Percentiles rank a stretch among this genome's conserved stretches.
These are phyloP conservation scores for Sebastes nivosus DNA, from an alignment of 2,797 vertebrate genomes.

Conservation along the genomic window DNA sequence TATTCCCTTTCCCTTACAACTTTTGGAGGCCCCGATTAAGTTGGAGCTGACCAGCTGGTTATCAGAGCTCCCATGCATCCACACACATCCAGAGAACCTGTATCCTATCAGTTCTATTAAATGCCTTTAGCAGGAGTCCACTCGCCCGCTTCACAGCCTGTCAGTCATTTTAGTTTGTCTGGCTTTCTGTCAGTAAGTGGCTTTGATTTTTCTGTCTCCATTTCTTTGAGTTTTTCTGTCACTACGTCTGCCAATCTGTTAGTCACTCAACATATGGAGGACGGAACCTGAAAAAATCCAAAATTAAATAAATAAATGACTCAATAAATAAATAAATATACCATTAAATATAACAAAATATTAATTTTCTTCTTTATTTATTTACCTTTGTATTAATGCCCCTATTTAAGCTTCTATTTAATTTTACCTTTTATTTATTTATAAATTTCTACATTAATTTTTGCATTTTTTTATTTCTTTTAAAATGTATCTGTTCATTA, in stretches of 20 bases:
- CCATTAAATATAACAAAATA: too few species aligned
- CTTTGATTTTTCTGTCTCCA: constrained; percentile 47
- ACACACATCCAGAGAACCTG: constrained; percentile 34
- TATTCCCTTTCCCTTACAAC: constrained; percentile 26
- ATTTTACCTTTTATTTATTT: too few species aligned
- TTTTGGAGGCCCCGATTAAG: constrained; percentile 43
- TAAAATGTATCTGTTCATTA: too few species aligned
- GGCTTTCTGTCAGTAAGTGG: constrained; percentile 38
- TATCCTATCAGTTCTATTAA: constrained; percentile 63
- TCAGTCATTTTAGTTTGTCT: constrained; percentile 58
- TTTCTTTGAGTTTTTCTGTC: constrained; percentile 39
- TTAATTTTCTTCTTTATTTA: too few species aligned
- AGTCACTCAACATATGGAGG: background rate
- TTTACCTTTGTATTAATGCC: too few species aligned
- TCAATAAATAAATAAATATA: too few species aligned
- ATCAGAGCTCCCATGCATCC: constrained; percentile 64
- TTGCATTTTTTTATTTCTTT: too few species aligned
- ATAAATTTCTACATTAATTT: too few species aligned
- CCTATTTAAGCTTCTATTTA: too few species aligned
- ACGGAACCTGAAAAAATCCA: background rate
- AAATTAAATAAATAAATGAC: too few species aligned
- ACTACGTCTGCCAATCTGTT: background rate
- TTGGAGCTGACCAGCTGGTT: constrained; percentile 66
- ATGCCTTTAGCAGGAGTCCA: constrained; percentile 40
- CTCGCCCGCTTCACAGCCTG: constrained; percentile 24